Base-by-base conservation (phyloP, 2,797 vertebrate genomes). In the Xyrichtys novacula region DNA sequence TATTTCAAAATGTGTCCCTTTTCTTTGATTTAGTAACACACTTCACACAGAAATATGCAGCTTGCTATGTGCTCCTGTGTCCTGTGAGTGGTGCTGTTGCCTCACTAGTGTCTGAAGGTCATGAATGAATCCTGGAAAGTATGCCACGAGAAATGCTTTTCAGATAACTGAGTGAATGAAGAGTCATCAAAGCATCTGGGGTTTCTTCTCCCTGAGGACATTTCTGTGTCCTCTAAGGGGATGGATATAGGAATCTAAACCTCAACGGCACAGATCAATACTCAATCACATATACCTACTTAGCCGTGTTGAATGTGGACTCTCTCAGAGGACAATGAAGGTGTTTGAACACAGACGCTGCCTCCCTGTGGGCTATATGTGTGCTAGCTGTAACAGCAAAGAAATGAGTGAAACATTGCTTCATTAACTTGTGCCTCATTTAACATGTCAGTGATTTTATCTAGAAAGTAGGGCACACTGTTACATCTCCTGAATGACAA, bases 241-340 rank as follows among this genome's bases (percentile, higher is more conserved):
- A 62, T 46, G 39, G 25, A 74, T 69, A 44, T 12, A 32, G 28
- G 50, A 72, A 80, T 53, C 46, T 39, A 64, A 78, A 71, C 42
- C 74, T 56, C 49, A 47, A 22, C 66, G 25, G 65, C 50, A 36
- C 6, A 0, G 66, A 88, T 91, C 88, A 72, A 91, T 90, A 89
- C 47, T 80, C 81, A 84, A 88, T 90, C 87, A 85, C 84, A 88
- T 90, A 87, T 88, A 83, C 82, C 80, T 86, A 78, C 80, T 88
- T 83, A 84, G 74, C 47, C 0, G 34, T 55, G 78, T 76, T 78
- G 50, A 65, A 73, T 19, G 56, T 31, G 47, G 64, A 62, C 47
- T 43, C 63, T 44, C 0, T 3, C 75, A 80, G 71, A 86, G 77
- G 86, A 70, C 78, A 7, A 12, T 69, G 53, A 69, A 82, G 58